These are phyloP conservation scores for Halocynthia roretzi DNA, from an alignment of 23 tunicate genomes.

Conservation along the genomic window DNA sequence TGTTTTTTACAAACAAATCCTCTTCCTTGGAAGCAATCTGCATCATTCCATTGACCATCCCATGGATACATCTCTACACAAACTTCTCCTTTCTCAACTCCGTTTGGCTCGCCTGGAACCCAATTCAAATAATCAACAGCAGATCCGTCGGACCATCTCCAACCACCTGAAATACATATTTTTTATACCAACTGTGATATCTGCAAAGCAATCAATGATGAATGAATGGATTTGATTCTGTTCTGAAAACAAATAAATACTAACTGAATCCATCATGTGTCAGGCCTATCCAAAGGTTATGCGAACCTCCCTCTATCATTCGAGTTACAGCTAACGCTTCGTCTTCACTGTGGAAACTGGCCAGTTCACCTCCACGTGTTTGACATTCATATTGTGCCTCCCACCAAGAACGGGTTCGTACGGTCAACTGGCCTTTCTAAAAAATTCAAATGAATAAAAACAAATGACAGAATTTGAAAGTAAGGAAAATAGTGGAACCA, in stretches of 20 bases:
- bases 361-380: constrained; percentile 56
- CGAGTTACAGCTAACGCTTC: constrained; percentile 43
- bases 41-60: constrained; percentile 86
- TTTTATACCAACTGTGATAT: too few species aligned
- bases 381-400: constrained; percentile 64
- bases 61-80: constrained; percentile 94
- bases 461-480: neutral
- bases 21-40: constrained; percentile 33
- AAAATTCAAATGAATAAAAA: neutral
- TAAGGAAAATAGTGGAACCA: too few species aligned
- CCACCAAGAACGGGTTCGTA: constrained; percentile 43
- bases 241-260: constrained; percentile 1
- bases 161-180: constrained; percentile 31
- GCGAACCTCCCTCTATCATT: constrained; percentile 25
- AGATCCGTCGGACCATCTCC: constrained; percentile 61
- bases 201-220: too few species aligned
- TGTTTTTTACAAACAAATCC: constrained; percentile 65
- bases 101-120: constrained; percentile 71
- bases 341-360: constrained; percentile 70
- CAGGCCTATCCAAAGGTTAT: constrained; percentile 72
- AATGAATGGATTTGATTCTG: neutral
- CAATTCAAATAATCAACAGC: constrained; percentile 64
- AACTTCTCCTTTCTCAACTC: constrained; percentile 60
- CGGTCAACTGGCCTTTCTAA: constrained; percentile 21
- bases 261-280: constrained; percentile 63